Percentiles rank a stretch among this genome's conserved stretches.
phyloP scores from a whole-genome alignment of 2,888 invertebrate genomes.

The Reticulitermes lucifugus region DNA sequence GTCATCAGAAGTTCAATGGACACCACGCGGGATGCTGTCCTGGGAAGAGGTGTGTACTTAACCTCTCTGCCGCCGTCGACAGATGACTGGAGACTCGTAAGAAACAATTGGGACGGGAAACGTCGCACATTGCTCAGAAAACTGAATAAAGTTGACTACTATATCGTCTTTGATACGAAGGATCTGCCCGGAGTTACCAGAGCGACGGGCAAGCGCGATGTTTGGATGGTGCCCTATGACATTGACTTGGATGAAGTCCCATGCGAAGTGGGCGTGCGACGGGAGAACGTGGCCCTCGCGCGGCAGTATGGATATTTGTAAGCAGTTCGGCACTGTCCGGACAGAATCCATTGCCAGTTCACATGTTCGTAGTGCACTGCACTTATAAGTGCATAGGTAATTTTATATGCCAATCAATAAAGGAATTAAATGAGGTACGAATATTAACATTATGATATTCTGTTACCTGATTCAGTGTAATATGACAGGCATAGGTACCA shows the following conservation, averaged over 20 bases:
- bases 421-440: too few relatives aligned
- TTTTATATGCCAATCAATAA: too few relatives aligned
- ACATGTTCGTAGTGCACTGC: too few relatives aligned
- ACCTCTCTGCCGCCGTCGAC: neutral
- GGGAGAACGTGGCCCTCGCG: neutral
- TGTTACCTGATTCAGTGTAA: too few relatives aligned
- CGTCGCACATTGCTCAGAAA: neutral
- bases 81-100: neutral
- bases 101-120: neutral
- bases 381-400: too few relatives aligned
- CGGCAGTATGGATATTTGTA: neutral
- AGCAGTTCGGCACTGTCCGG: neutral
- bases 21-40: neutral
- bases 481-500: too few relatives aligned
- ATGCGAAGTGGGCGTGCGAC: neutral
- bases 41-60: neutral
- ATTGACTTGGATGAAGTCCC: too few relatives aligned
- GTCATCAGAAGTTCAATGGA: neutral
- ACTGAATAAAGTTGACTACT: neutral
- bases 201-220: too few relatives aligned
- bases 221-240: too few relatives aligned
- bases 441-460: too few relatives aligned
- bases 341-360: too few relatives aligned
- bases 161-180: neutral
- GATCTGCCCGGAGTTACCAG: neutral